Percentiles rank a stretch among this genome's conserved stretches.
Conservation (phyloP, 2,888 invertebrate genomes). For the Imbricaverruca yamaguchii region DNA sequence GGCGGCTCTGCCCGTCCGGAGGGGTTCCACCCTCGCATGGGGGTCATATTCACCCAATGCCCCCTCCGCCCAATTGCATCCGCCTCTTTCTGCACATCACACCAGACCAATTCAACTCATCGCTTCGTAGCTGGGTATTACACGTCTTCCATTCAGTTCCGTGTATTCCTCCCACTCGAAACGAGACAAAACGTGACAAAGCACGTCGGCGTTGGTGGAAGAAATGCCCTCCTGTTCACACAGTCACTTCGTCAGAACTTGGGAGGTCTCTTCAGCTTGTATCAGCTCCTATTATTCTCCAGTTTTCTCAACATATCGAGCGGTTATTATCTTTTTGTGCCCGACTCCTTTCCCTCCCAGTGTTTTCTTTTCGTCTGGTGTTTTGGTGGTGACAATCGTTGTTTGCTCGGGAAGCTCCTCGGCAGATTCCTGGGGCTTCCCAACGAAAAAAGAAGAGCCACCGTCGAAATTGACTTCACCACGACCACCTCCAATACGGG, state of each 20-base stretch:
- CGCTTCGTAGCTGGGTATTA: background rate
- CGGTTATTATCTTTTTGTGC: background rate
- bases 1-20: too few species aligned
- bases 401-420: too few species aligned
- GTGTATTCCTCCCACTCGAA: background rate
- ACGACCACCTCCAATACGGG: too few species aligned
- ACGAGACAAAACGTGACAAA: background rate
- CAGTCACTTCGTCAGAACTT: background rate
- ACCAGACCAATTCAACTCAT: background rate
- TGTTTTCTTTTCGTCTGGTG: background rate
- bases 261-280: background rate
- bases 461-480: too few species aligned
- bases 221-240: background rate
- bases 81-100: background rate
- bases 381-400: too few species aligned
- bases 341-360: background rate
- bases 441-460: too few species aligned
- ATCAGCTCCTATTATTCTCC: background rate
- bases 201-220: background rate
- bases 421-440: too few species aligned
- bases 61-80: too few species aligned
- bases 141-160: background rate
- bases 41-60: too few species aligned
- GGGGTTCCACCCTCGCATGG: too few species aligned
- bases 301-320: constrained; percentile 1